Conservation (phyloP, 1,140 invertebrate genomes). For the Zaprionus lachaisei region DNA sequence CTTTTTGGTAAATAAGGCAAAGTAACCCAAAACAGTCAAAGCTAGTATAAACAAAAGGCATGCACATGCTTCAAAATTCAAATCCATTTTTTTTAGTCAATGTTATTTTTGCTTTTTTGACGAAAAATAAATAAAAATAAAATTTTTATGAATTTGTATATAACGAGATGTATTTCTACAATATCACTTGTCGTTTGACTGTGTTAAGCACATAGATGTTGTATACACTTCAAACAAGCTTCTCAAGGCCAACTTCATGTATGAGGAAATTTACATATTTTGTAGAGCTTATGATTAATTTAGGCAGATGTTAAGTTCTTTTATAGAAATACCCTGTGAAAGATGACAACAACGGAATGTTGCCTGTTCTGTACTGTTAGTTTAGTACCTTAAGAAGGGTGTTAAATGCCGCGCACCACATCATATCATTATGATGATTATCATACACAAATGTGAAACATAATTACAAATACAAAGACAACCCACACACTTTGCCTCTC, state of each 20-base stretch:
- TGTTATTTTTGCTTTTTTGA: neutral
- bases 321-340: neutral
- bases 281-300: neutral
- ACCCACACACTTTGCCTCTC: no score
- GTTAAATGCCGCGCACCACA: no score
- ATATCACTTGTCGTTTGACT: neutral
- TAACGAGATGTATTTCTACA: neutral
- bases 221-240: conserved; percentile 3
- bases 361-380: no score
- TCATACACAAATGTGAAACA: no score
- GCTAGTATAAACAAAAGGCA: neutral
- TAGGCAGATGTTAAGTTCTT: neutral
- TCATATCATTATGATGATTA: no score
- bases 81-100: neutral
- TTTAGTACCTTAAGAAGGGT: no score
- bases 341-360: no score
- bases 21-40: conserved; percentile 9
- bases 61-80: neutral
- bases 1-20: neutral
- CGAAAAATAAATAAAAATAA: neutral
- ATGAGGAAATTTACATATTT: neutral
- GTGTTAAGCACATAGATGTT: neutral
- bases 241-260: conserved; percentile 17
- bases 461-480: neutral
- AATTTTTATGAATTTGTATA: neutral